Evolutionary conservation across 2,888 invertebrate species (phyloP).

Genomic region (Eilema sororculum): DNA sequence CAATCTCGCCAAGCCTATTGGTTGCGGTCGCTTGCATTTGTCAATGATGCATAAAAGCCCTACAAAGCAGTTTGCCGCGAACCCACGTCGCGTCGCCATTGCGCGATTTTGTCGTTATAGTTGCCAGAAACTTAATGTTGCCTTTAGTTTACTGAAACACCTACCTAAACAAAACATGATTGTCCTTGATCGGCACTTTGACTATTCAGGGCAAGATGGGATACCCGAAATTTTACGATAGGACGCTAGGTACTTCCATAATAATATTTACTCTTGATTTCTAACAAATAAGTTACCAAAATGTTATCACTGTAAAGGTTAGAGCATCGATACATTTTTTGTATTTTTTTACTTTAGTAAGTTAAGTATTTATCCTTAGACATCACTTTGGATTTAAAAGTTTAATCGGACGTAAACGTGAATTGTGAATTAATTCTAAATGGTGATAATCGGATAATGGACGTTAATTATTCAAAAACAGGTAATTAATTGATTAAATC

Average conservation of each 20-base stretch:
- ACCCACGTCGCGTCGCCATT: conserved; percentile 5
- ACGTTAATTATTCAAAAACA: background rate
- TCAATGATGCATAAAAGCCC: conserved; percentile 28
- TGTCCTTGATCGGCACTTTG: background rate
- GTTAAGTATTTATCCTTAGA: too few species aligned
- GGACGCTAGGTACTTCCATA: background rate
- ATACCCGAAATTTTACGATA: background rate
- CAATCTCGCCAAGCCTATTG: conserved; percentile 15
- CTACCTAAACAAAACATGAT: background rate
- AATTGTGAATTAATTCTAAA: background rate
- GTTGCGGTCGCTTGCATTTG: conserved; percentile 22
- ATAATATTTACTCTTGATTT: background rate
- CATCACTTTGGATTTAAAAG: background rate
- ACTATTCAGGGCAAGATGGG: conserved; percentile 5
- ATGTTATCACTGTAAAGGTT: background rate
- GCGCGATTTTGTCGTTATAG: conserved; percentile 15
- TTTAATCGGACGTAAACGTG: background rate
- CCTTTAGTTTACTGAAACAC: background rate
- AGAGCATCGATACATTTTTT: too few species aligned
- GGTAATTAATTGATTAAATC: background rate
- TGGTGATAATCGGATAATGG: background rate
- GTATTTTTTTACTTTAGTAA: too few species aligned
- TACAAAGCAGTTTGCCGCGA: conserved; percentile 20
- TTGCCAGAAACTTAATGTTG: background rate
- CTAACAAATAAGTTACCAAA: background rate